These are phyloP conservation scores for Nyctibius bracteatus DNA, from an alignment of 2,113 vertebrate species.

Conservation along the genomic window DNA sequence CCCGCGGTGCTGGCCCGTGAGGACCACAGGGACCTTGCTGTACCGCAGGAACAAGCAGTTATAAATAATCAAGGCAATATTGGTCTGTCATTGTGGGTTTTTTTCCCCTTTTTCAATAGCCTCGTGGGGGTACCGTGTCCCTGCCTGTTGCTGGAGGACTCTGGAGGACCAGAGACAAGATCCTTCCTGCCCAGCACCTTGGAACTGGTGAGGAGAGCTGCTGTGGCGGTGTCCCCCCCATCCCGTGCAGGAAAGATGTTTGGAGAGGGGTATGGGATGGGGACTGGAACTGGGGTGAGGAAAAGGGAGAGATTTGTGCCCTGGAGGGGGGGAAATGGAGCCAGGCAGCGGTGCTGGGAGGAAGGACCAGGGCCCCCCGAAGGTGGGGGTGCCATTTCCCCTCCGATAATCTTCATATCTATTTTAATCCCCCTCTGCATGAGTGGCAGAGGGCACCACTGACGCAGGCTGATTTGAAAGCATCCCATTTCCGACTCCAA, in stretches of 20 bases:
- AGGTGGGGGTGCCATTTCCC: neutral
- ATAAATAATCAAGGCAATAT: neutral
- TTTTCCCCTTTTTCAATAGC: neutral
- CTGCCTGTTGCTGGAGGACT: neutral
- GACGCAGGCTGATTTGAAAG: conserved; percentile 60
- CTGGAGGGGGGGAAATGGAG: neutral
- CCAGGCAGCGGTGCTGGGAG: neutral
- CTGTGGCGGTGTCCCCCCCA: accelerated
- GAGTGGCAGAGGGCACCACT: conserved; percentile 15
- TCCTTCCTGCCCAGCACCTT: neutral
- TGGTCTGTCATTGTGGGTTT: neutral
- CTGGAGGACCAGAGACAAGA: neutral
- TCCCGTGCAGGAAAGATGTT: accelerated
- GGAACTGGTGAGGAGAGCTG: neutral
- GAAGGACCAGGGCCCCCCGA: neutral
- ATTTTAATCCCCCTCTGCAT: conserved; percentile 45
- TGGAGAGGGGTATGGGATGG: neutral
- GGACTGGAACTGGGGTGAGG: accelerated
- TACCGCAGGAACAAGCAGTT: accelerated
- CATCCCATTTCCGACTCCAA: conserved; percentile 50
- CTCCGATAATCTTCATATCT: conserved; percentile 41
- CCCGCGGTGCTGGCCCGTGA: accelerated
- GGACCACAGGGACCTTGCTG: accelerated
- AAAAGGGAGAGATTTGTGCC: neutral
- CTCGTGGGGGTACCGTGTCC: accelerated